A percentile compares a stretch with the other conserved stretches of the same genome.
These are phyloP conservation scores for Oppia nitens DNA, from an alignment of 1,140 invertebrate genomes.

Conservation along the genomic window DNA sequence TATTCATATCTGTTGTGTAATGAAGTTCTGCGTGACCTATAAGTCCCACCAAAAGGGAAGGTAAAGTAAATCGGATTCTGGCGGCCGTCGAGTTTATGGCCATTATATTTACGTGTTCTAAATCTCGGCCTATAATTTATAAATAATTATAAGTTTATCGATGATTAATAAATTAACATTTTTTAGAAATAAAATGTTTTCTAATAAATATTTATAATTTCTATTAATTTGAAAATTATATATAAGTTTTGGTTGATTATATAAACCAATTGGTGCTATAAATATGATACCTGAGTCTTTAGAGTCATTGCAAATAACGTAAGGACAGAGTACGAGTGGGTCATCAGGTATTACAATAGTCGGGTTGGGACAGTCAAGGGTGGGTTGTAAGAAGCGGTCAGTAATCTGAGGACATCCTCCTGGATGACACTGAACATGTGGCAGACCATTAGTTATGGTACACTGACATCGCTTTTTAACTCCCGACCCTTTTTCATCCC, in stretches of 20 bases:
- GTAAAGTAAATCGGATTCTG: conserved; percentile 54
- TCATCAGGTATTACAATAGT: conserved; percentile 21
- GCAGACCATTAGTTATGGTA: conserved; percentile 14
- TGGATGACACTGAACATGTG: conserved; percentile 19
- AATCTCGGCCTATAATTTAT: conserved; percentile 16
- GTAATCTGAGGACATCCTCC: conserved; percentile 21
- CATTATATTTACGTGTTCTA: conserved; percentile 31
- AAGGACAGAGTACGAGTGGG: conserved; percentile 21
- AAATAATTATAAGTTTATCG: too few relatives aligned
- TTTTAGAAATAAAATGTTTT: too few relatives aligned
- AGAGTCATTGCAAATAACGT: conserved; percentile 24
- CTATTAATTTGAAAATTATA: neutral
- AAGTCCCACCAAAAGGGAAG: conserved; percentile 46
- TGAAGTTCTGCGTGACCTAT: conserved; percentile 23
- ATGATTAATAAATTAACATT: too few relatives aligned
- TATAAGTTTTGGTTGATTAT: neutral
- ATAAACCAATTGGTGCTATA: neutral
- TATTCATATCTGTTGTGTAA: conserved; percentile 21
- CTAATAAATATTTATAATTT: neutral
- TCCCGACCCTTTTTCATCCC: conserved; percentile 14
- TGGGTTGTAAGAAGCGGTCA: conserved; percentile 17
- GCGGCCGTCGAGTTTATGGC: conserved; percentile 51
- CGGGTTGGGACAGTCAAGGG: conserved; percentile 20
- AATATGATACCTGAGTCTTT: conserved; percentile 18
- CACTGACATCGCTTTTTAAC: conserved; percentile 16